phyloP scores from a whole-genome alignment of 2,888 invertebrate genomes.

The Catocala sponsa region DNA sequence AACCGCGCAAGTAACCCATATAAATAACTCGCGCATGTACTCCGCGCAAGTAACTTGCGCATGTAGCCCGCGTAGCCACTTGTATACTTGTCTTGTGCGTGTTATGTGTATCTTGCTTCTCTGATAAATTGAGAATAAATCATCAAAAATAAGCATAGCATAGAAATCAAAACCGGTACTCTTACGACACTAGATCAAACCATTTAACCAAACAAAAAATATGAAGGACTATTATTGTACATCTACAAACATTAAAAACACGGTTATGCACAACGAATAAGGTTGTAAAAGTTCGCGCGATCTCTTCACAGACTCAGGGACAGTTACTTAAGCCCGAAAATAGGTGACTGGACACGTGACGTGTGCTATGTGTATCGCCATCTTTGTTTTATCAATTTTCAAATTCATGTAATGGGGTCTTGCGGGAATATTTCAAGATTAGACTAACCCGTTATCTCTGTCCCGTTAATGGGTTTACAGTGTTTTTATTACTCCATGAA shows the following conservation, averaged over 20 bases:
- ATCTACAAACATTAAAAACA: not conserved
- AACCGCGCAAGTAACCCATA: too few species aligned
- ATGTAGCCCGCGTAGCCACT: too few species aligned
- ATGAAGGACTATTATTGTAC: not conserved
- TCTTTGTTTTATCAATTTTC: slow-evolving; percentile 22
- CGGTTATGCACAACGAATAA: not conserved
- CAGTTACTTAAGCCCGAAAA: slow-evolving; percentile 17
- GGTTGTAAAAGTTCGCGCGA: not conserved
- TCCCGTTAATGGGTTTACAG: slow-evolving; percentile 24
- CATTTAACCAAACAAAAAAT: too few species aligned
- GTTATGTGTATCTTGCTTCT: too few species aligned
- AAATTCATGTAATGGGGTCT: slow-evolving; percentile 43
- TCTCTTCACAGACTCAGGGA: slow-evolving; percentile 5
- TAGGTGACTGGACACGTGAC: slow-evolving; percentile 8
- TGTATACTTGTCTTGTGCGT: too few species aligned
- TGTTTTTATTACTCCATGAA: slow-evolving; percentile 29
- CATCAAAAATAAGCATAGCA: too few species aligned
- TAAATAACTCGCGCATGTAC: too few species aligned
- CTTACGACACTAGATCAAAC: too few species aligned
- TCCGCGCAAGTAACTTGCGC: too few species aligned
- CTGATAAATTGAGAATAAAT: too few species aligned
- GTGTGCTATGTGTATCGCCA: slow-evolving; percentile 31
- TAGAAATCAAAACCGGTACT: too few species aligned
- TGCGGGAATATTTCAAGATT: slow-evolving; percentile 36
- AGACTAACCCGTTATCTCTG: slow-evolving; percentile 31